These are phyloP conservation scores for Marasmarcha lunaedactyla DNA, from an alignment of 2,888 invertebrate species.

Conservation along the genomic window DNA sequence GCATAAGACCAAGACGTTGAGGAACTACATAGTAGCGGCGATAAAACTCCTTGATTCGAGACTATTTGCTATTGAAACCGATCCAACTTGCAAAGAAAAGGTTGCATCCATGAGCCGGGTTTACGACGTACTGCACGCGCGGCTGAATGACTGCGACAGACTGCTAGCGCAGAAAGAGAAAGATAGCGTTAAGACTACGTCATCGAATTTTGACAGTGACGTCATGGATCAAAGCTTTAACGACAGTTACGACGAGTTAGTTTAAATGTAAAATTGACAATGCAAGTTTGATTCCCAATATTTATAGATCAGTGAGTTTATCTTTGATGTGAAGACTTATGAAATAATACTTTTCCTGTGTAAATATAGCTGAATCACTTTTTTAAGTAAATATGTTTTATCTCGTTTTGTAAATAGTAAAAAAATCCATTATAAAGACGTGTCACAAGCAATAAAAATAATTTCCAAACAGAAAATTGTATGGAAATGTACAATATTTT, in stretches of 20 bases:
- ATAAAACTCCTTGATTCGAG: conserved; percentile 61
- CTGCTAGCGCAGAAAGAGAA: conserved; percentile 46
- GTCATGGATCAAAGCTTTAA: conserved; percentile 48
- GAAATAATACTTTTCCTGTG: too few species aligned
- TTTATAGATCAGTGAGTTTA: too few species aligned
- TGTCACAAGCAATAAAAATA: conserved; percentile 57
- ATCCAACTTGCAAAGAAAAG: conserved; percentile 61
- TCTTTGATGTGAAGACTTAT: too few species aligned
- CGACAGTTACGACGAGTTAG: conserved; percentile 45
- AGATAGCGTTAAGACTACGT: conserved; percentile 28
- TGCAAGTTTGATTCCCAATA: background rate
- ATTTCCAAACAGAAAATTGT: conserved; percentile 11
- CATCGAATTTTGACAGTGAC: conserved; percentile 39
- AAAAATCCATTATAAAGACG: conserved; percentile 31
- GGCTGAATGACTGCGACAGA: conserved; percentile 53
- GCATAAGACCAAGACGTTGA: conserved; percentile 59
- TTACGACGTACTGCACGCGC: conserved; percentile 54
- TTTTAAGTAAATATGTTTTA: too few species aligned
- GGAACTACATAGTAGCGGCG: conserved; percentile 62
- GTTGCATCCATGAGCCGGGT: conserved; percentile 61
- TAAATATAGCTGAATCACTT: too few species aligned
- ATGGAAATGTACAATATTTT: conserved; percentile 5
- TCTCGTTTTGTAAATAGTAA: conserved; percentile 17
- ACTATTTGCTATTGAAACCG: conserved; percentile 61
- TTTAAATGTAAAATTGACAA: conserved; percentile 20